phyloP scores from a whole-genome alignment of 2,888 invertebrate species.

The Heliconius ethilla region DNA sequence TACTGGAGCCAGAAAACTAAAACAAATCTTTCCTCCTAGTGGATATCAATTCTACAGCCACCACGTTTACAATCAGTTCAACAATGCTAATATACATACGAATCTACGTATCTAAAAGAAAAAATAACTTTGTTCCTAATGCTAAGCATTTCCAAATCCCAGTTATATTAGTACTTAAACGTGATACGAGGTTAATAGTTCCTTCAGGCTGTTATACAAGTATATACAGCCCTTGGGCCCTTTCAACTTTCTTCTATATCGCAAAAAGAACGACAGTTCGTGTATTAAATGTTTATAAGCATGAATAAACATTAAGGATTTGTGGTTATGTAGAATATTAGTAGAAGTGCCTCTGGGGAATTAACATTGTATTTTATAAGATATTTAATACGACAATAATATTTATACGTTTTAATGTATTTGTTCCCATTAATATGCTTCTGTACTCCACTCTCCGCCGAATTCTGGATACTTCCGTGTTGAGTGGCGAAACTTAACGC shows the following conservation, averaged over 20 bases:
- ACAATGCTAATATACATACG: neutral
- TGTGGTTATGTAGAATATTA: neutral
- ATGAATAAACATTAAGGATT: neutral
- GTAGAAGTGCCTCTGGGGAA: neutral
- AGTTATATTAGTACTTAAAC: slow-evolving; percentile 9
- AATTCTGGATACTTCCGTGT: neutral
- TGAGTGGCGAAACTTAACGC: neutral
- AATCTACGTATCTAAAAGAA: neutral
- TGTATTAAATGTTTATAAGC: slow-evolving; percentile 7
- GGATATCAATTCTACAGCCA: neutral
- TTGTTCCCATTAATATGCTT: no score
- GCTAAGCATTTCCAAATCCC: slow-evolving; percentile 7
- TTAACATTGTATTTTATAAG: neutral
- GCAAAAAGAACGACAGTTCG: slow-evolving; percentile 22
- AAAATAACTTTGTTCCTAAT: neutral
- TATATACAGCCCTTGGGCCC: slow-evolving; percentile 25
- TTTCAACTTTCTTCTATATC: slow-evolving; percentile 12
- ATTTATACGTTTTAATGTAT: neutral
- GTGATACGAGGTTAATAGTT: slow-evolving; percentile 21
- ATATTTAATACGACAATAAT: neutral
- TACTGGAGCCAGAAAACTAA: neutral
- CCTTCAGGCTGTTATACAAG: slow-evolving; percentile 16
- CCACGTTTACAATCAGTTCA: neutral
- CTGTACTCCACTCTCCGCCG: neutral
- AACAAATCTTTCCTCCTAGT: neutral